phyloP scores from a whole-genome alignment of 2,113 vertebrate genomes.

The Pelecanoides urinatrix region DNA sequence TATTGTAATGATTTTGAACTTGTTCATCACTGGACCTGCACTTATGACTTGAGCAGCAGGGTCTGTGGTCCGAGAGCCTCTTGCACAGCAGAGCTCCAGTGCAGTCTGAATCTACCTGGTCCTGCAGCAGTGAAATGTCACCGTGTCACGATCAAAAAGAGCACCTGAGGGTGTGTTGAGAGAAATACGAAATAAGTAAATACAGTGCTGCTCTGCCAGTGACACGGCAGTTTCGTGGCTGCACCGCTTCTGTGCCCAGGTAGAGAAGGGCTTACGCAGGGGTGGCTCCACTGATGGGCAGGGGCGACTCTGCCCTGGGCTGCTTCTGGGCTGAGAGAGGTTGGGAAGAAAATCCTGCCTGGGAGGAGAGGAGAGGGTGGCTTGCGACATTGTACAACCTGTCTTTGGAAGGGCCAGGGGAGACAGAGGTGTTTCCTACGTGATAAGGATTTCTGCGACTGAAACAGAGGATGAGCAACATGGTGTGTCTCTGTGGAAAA shows the following conservation, averaged over 20 bases:
- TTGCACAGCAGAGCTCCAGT: neutral
- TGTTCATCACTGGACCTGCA: neutral
- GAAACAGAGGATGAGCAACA: neutral
- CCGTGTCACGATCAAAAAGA: neutral
- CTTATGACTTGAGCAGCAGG: neutral
- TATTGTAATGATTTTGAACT: neutral
- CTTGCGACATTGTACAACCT: neutral
- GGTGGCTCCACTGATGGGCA: neutral
- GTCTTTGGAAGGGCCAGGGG: neutral
- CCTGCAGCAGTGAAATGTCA: neutral
- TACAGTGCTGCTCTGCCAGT: neutral
- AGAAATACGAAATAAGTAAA: neutral
- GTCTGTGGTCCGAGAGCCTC: neutral
- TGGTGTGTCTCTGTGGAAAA: neutral
- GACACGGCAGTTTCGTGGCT: neutral
- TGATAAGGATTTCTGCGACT: neutral
- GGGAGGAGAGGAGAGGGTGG: neutral
- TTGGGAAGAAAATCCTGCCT: neutral
- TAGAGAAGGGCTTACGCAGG: neutral
- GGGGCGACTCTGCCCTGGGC: neutral
- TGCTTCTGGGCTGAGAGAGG: neutral
- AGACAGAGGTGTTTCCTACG: neutral
- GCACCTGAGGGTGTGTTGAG: neutral
- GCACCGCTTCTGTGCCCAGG: neutral
- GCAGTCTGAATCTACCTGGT: neutral